phyloP scores from a whole-genome alignment of 2,113 vertebrate species.

The Apodemus sylvaticus region DNA sequence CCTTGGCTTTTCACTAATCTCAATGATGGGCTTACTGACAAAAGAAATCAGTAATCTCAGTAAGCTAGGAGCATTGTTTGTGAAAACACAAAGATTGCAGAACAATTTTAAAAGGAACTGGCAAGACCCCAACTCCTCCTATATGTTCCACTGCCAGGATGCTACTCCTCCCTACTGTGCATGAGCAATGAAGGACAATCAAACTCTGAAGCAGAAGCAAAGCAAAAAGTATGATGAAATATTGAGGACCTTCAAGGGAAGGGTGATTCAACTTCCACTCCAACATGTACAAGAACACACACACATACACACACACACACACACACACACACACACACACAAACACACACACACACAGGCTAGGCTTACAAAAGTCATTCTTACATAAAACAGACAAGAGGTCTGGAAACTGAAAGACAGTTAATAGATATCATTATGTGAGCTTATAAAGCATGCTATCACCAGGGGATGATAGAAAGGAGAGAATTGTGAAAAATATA shows the following conservation, averaged over 20 bases:
- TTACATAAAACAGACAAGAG: background rate
- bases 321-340: background rate
- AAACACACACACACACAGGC: background rate
- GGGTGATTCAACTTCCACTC: background rate
- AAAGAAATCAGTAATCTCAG: constrained; percentile 9
- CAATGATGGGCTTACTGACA: background rate
- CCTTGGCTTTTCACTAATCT: background rate
- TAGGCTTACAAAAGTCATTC: background rate
- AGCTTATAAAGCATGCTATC: background rate
- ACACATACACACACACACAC: background rate
- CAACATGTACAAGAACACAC: background rate
- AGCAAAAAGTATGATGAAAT: background rate
- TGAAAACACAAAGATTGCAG: background rate
- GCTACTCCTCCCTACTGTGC: background rate
- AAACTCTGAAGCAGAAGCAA: background rate
- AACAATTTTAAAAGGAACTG: constrained; percentile 21
- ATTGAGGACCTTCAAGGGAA: background rate
- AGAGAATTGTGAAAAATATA: background rate
- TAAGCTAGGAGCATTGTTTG: background rate
- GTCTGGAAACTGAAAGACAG: background rate
- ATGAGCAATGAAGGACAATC: constrained; percentile 13
- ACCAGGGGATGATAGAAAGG: background rate
- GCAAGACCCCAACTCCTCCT: background rate
- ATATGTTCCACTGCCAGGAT: background rate
- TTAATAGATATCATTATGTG: background rate